Base-by-base conservation (phyloP, 2,113 vertebrate species). In the Gallinago media region DNA sequence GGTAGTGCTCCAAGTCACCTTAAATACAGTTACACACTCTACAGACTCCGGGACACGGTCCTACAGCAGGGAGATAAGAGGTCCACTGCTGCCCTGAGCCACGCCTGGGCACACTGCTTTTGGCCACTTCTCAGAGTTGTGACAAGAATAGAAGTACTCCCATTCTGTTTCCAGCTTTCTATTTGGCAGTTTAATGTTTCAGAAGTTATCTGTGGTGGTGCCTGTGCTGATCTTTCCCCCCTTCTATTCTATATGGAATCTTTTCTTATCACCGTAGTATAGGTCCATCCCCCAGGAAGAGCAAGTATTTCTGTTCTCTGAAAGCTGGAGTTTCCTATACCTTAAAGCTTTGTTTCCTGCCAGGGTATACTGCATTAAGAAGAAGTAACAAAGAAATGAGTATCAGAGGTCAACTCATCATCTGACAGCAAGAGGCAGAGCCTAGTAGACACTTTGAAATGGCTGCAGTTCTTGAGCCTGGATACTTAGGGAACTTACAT, bases 311-410 rank as follows among this genome's bases (percentile, higher is more conserved):
- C 20, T 95, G 2, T 77, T 80, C 27, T 74, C 46, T 54, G 46
- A 31, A 65, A 84, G 50, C 8, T 14, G 15, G 55, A 55, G n/a
- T 62, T 86, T 89, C 68, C 54, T 56, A 7, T 8, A 5, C 26
- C 58, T 76, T 78, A 89, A 54, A 83, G 58, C 31, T 79, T 70
- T 77, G 21, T 80, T 65, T 86, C 50, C 68, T 84, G 46, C n/a
- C 62, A 80, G 36, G 63, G 70, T 70, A n/a, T 49, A 54, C n/a
- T 65, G 36, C n/a, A 3, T 65, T 95, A 80, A 65, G 67, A 14
- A 73, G 32, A 55, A 9, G 38, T 72, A 46, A 42, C 22, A 82
- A 78, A 88, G 22, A 85, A 79, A 86, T 65, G 7, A 55, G 18
- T 32, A 29, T 66, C 71, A 79, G 80, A 77, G 66, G 67, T 80